phyloP scores from a whole-genome alignment of 2,113 vertebrate genomes.

The Larimichthys crocea region DNA sequence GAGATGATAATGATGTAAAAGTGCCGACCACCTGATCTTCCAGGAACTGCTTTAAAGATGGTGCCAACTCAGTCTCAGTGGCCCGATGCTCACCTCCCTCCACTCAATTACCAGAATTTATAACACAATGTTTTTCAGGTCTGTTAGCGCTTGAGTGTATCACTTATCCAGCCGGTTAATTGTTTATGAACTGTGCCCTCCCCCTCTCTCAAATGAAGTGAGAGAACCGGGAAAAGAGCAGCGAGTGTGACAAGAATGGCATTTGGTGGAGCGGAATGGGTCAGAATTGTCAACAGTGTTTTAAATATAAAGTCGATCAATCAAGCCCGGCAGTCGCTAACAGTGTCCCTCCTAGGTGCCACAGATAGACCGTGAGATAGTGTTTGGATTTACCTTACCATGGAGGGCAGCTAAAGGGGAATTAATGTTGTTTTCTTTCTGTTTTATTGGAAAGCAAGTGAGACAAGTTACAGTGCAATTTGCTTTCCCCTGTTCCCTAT shows the following conservation, averaged over 20 bases:
- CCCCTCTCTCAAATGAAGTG: conserved; percentile 69
- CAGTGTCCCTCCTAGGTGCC: conserved; percentile 29
- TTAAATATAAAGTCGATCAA: conserved; percentile 57
- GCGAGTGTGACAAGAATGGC: conserved; percentile 61
- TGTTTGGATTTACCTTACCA: conserved; percentile 61
- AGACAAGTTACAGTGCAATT: conserved; percentile 85
- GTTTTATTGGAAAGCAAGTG: conserved; percentile 84
- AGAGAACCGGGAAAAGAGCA: conserved; percentile 62
- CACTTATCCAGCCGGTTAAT: conserved; percentile 81
- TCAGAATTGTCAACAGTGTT: conserved; percentile 63
- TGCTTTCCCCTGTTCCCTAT: conserved; percentile 82
- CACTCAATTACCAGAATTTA: conserved; percentile 78
- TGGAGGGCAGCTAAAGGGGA: conserved; percentile 64
- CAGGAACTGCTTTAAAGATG: conserved; percentile 19
- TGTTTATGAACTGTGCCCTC: conserved; percentile 79
- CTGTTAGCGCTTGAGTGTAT: conserved; percentile 80
- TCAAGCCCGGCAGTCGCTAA: conserved; percentile 47
- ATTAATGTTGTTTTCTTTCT: conserved; percentile 79
- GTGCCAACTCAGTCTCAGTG: conserved; percentile 32
- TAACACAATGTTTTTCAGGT: conserved; percentile 76
- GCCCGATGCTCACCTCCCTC: conserved; percentile 61
- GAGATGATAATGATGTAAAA: conserved; percentile 12
- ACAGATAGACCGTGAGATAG: conserved; percentile 41
- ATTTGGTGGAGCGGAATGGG: conserved; percentile 54
- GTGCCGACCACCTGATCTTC: background rate